phyloP scores from a whole-genome alignment of 1,140 invertebrate genomes.

The Drosophila bifasciata region DNA sequence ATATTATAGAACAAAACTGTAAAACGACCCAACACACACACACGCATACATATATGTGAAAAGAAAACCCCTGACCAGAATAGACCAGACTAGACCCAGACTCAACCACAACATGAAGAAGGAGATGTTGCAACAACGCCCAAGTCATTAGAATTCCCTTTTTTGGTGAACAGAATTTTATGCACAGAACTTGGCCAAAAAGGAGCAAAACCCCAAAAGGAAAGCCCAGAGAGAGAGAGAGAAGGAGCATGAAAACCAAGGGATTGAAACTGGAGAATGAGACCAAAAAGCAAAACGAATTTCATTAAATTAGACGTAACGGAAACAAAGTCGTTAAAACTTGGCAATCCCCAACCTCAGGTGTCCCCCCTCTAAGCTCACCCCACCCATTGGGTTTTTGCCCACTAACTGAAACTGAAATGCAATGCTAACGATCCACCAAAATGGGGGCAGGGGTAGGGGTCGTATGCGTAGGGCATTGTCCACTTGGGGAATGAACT shows the following conservation, averaged over 20 bases:
- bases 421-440: constrained; percentile 59
- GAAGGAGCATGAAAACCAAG: background rate
- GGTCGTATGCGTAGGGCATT: constrained; percentile 42
- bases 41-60: background rate
- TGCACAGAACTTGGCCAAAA: constrained; percentile 64
- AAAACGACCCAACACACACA: constrained; percentile 23
- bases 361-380: constrained; percentile 3
- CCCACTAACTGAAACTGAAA: constrained; percentile 23
- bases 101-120: constrained; percentile 31
- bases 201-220: constrained; percentile 25
- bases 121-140: constrained; percentile 57
- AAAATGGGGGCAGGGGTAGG: constrained; percentile 25
- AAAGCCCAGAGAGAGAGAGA: constrained; percentile 1
- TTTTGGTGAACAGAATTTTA: constrained; percentile 60
- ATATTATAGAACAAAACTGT: constrained; percentile 48
- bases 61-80: constrained; percentile 25
- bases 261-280: constrained; percentile 2
- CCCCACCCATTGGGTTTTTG: background rate
- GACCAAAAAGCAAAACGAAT: constrained; percentile 76
- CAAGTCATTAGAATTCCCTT: constrained; percentile 80
- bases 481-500: constrained; percentile 66
- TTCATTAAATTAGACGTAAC: constrained; percentile 82
- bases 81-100: constrained; percentile 34
- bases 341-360: constrained; percentile 56
- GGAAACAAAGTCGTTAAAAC: constrained; percentile 82